Evolutionary conservation across 2,797 vertebrate species (phyloP).

Genomic region (Vireo griseus): DNA sequence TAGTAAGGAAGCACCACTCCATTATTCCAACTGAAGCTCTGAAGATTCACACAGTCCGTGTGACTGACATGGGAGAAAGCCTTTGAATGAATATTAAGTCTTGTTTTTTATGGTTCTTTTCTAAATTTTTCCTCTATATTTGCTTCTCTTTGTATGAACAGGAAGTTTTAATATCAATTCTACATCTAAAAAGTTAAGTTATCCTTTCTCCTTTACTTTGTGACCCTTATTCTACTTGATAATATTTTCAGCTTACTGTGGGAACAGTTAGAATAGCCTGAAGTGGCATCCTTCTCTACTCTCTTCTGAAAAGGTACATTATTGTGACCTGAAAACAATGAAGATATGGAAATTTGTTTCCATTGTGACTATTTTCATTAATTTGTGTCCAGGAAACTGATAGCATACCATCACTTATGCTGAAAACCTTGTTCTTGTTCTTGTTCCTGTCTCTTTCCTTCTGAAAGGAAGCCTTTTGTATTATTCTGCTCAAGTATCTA

Average conservation of each 20-base stretch:
- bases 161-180: not conserved
- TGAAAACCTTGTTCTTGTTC: too few species aligned
- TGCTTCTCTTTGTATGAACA: not conserved
- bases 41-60: not conserved
- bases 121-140: not conserved
- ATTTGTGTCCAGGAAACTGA: too few species aligned
- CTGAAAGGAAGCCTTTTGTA: not conserved
- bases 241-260: not conserved
- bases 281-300: not conserved
- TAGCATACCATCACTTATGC: too few species aligned
- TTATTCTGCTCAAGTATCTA: not conserved
- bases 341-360: too few species aligned
- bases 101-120: fast-evolving
- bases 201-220: not conserved
- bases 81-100: not conserved
- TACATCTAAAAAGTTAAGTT: not conserved
- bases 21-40: not conserved
- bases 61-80: not conserved
- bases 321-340: too few species aligned
- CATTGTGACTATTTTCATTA: too few species aligned
- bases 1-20: not conserved
- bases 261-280: not conserved
- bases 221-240: not conserved
- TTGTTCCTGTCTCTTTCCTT: not conserved
- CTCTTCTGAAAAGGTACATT: too few species aligned